Base-by-base conservation (phyloP, 2,113 vertebrate species). In the Lates calcarifer region DNA sequence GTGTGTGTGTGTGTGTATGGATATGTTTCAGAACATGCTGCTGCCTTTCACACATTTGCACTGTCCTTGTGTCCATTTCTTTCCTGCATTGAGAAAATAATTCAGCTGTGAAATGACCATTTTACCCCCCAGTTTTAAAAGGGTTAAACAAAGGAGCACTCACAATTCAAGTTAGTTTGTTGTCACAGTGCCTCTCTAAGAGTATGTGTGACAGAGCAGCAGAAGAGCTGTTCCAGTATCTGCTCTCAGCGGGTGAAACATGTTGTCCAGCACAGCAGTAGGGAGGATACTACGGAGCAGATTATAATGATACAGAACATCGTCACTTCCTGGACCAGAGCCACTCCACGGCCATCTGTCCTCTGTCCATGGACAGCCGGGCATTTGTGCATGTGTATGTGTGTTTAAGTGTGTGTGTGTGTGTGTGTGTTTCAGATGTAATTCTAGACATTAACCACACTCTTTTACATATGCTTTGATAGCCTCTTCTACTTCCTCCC, bases 261-360 rank as follows among this genome's bases (percentile, higher is more conserved):
- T 93, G 93, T 92, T 93, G 94, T 92, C 94, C 94, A 83, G 91
- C 89, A 75, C 90, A 85, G 88, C 90, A 74, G 91, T 93, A 82
- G 91, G 89, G 87, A 91, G 91, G 89, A 91, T 64, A 86, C 91
- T 87, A 89, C 74, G 65, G 93, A 89, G 93, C 83, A 94, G 94
- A 94, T 94, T 94, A 95, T 94, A 91, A 94, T 93, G 92, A 95
- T 92, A 87, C 90, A 90, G 85, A 92, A 82, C 84, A 81, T 90
- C 90, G 91, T 90, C 93, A 89, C 90, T 92, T 89, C 81, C 91
- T 94, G 94, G 93, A 92, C 66, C 70, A 68, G 73, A 90, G 93
- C 93, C 93, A 94, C 83, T 85, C 74, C 5, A 24, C 47, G 35
- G 79, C 94, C 94, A 95, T 95, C 95, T 96, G 94, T 94, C 90